phyloP scores from a whole-genome alignment of 2,113 vertebrate genomes.

The Ceratotherium simum region DNA sequence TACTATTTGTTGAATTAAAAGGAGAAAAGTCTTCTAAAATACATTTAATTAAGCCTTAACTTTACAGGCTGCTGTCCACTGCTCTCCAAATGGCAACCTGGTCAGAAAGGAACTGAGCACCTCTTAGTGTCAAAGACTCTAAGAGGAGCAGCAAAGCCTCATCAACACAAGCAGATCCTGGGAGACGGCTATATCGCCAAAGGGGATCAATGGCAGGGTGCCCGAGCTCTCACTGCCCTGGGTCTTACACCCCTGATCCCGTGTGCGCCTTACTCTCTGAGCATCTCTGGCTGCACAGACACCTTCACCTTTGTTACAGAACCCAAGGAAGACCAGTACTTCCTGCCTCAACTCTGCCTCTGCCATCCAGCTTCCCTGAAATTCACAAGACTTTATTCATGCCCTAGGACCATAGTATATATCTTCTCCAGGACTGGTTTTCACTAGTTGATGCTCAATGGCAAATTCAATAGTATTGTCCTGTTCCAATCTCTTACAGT shows the following conservation, averaged over 20 bases:
- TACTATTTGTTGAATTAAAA: not conserved
- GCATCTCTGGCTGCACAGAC: not conserved
- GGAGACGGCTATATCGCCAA: not conserved
- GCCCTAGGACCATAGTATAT: not conserved
- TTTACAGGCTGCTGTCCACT: not conserved
- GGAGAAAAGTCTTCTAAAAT: not conserved
- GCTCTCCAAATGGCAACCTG: not conserved
- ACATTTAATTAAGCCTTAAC: not conserved
- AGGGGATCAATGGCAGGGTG: not conserved
- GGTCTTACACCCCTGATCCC: not conserved
- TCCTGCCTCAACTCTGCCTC: not conserved
- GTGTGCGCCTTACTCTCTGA: not conserved
- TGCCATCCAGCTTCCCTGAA: not conserved
- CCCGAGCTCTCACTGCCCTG: not conserved
- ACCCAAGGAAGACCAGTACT: not conserved
- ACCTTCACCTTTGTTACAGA: not conserved
- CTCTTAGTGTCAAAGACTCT: not conserved
- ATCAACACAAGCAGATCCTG: accelerated
- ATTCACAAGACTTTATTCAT: not conserved
- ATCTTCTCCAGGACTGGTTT: not conserved
- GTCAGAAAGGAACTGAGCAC: not conserved
- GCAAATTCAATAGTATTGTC: not conserved
- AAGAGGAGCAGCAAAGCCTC: not conserved
- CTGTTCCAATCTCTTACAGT: not conserved
- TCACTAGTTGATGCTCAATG: not conserved